Percentiles rank a stretch among this genome's conserved stretches.
phyloP scores from a whole-genome alignment of 30 jellyfish, hydroid and myxozoan genomes.

The Sanderia malayensis region DNA sequence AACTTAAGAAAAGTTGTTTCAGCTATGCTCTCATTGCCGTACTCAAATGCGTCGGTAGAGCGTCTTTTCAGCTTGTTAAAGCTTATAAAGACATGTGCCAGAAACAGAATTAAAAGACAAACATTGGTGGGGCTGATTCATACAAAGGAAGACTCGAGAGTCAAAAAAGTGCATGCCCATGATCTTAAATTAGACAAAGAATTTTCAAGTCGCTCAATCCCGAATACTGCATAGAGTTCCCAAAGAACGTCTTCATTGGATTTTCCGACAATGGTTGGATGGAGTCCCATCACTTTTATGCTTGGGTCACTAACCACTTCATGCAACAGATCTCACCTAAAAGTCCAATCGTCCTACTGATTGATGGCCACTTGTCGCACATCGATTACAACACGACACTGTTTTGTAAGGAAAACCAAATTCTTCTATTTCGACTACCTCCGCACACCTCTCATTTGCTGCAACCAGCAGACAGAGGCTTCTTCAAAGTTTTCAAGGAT shows the following conservation, averaged over 20 bases:
- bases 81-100: slow-evolving; percentile 15
- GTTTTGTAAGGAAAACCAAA: background rate
- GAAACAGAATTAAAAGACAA: slow-evolving; percentile 20
- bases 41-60: slow-evolving; percentile 15
- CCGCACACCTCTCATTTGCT: slow-evolving; percentile 1
- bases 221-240: background rate
- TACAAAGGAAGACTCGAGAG: slow-evolving; percentile 45
- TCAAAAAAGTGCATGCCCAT: slow-evolving; percentile 23
- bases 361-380: background rate
- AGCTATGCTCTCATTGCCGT: slow-evolving; percentile 17
- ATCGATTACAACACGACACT: background rate
- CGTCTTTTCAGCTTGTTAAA: slow-evolving; percentile 11
- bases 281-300: slow-evolving; percentile 2
- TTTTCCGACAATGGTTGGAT: slow-evolving; percentile 7
- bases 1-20: slow-evolving; percentile 24
- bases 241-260: background rate
- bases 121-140: slow-evolving; percentile 31
- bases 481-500: background rate
- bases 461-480: slow-evolving; percentile 3
- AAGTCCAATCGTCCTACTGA: background rate
- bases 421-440: background rate
- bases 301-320: slow-evolving; percentile 3
- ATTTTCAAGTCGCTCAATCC: background rate
- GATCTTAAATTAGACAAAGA: slow-evolving; percentile 7
- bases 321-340: background rate